These are phyloP conservation scores for Cuculus canorus DNA, from an alignment of 2,797 vertebrate genomes.

Conservation along the genomic window DNA sequence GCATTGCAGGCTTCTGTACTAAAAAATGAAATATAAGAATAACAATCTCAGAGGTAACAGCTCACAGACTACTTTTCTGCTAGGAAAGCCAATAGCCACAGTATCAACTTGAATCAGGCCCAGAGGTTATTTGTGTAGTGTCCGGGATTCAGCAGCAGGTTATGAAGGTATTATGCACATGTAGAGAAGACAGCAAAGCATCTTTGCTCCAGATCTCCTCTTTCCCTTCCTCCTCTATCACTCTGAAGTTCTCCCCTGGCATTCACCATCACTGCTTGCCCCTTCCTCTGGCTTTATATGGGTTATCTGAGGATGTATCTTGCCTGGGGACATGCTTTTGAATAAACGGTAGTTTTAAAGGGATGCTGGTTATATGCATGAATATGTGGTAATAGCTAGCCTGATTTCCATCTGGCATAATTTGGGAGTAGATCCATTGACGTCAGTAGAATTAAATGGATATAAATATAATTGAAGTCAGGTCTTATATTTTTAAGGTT, in stretches of 20 bases:
- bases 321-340: not conserved
- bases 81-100: not conserved
- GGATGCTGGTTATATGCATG: not conserved
- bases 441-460: not conserved
- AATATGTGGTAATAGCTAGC: not conserved
- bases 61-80: not conserved
- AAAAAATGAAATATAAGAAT: not conserved
- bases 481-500: conserved; percentile 14
- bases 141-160: not conserved
- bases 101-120: not conserved
- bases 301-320: not conserved
- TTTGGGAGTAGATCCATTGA: conserved; percentile 29
- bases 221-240: not conserved
- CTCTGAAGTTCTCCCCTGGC: not conserved
- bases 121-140: not conserved
- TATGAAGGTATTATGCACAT: not conserved
- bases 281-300: not conserved
- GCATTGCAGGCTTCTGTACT: not conserved
- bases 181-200: not conserved
- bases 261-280: not conserved
- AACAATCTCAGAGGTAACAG: not conserved
- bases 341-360: not conserved
- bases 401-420: conserved; percentile 25
- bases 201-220: not conserved
- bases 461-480: conserved; percentile 37